These are phyloP conservation scores for Hippocampus mohnikei DNA, from an alignment of 2,113 vertebrate species.

Conservation along the genomic window DNA sequence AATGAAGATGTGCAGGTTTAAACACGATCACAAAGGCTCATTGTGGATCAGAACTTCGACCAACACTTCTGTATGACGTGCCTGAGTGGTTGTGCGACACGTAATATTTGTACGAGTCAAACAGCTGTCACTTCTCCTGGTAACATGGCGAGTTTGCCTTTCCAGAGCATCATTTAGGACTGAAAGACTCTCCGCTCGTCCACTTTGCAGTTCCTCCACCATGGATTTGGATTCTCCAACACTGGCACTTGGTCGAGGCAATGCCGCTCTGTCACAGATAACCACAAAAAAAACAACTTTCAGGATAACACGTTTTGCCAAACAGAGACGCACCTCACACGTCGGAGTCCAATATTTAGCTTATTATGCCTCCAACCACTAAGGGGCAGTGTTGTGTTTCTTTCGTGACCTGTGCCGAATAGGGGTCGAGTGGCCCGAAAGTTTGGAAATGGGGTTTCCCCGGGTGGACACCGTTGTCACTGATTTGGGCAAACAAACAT, in stretches of 20 bases:
- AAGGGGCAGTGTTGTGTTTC: too few species aligned
- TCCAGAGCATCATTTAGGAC: constrained; percentile 6
- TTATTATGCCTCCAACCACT: too few species aligned
- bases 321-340: too few species aligned
- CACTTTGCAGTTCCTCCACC: neutral
- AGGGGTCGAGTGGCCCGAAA: too few species aligned
- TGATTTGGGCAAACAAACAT: too few species aligned
- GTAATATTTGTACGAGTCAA: neutral
- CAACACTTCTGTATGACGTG: constrained; percentile 24
- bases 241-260: neutral
- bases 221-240: constrained; percentile 1
- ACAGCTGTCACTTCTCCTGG: neutral
- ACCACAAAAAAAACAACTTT: neutral
- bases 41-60: constrained; percentile 60
- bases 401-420: too few species aligned
- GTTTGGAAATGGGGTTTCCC: too few species aligned
- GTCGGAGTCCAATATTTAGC: too few species aligned
- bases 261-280: neutral
- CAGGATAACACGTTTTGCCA: neutral
- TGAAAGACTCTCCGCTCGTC: neutral
- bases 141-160: constrained; percentile 2
- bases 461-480: too few species aligned
- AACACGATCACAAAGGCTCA: constrained; percentile 3
- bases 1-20: neutral
- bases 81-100: constrained; percentile 3